Conservation (phyloP, 1,140 invertebrate species). For the Mamestra configurata region DNA sequence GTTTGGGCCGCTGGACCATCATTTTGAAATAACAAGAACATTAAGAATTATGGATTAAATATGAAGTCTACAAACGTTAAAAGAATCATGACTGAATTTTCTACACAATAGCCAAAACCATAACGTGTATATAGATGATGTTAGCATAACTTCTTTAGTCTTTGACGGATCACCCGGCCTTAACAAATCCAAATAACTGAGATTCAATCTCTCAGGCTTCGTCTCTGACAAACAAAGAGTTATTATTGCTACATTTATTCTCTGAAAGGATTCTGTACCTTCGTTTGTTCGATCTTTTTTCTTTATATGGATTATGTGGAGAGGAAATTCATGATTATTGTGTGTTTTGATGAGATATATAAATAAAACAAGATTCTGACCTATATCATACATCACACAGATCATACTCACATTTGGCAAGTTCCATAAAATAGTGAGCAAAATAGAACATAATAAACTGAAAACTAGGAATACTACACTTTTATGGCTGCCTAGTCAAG, state of each 20-base stretch:
- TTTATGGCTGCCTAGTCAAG: not conserved
- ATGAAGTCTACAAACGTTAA: too few species aligned
- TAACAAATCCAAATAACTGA: conserved; percentile 44
- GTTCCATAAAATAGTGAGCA: not conserved
- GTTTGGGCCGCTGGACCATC: too few species aligned
- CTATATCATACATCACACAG: too few species aligned
- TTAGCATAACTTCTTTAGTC: conserved; percentile 16
- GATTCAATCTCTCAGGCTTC: conserved; percentile 38
- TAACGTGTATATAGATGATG: not conserved
- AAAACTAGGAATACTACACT: too few species aligned
- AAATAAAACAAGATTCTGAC: too few species aligned
- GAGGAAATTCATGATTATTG: not conserved
- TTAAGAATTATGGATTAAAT: too few species aligned
- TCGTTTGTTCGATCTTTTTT: conserved; percentile 1
- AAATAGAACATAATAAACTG: not conserved
- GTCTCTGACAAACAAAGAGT: conserved; percentile 27
- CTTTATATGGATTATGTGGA: conserved; percentile 10
- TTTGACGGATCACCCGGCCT: conserved; percentile 7
- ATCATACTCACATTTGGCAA: not conserved
- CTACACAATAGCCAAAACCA: too few species aligned
- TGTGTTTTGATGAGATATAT: not conserved
- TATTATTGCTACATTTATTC: conserved; percentile 48
- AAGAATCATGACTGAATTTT: too few species aligned
- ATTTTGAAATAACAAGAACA: too few species aligned
- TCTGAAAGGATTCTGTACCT: not conserved